A percentile compares a stretch with the other conserved stretches of the same genome.
These are phyloP conservation scores for Tenthredo livida DNA, from an alignment of 2,888 invertebrate species.

Conservation along the genomic window DNA sequence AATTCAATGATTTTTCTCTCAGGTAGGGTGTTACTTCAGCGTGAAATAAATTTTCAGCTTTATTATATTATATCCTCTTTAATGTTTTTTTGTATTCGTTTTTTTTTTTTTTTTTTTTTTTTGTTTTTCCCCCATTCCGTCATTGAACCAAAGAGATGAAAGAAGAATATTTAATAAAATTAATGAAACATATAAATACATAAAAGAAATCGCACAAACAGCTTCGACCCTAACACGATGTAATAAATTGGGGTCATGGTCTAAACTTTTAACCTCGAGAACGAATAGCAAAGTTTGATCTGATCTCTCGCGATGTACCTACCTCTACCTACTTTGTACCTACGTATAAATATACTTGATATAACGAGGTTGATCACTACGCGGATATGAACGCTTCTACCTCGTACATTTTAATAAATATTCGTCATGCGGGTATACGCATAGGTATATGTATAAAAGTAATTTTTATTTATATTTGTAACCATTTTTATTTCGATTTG, in stretches of 20 bases:
- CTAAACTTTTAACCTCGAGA: constrained; percentile 19
- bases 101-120: neutral
- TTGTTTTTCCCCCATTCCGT: too few species aligned
- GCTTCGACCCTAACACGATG: neutral
- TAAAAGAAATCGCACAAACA: neutral
- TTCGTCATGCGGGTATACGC: neutral
- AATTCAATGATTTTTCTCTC: constrained; percentile 3
- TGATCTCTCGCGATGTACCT: neutral
- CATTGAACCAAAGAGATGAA: too few species aligned
- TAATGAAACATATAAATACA: neutral
- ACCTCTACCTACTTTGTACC: neutral
- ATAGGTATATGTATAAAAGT: neutral
- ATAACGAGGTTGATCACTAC: neutral
- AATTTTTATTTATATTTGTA: neutral
- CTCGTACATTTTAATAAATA: neutral
- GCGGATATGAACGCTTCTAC: neutral
- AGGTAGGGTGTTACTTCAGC: neutral
- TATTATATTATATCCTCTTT: constrained; percentile 3
- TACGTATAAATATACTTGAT: neutral
- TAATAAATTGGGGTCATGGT: constrained; percentile 18
- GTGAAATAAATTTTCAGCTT: constrained; percentile 3
- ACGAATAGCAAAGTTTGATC: constrained; percentile 3
- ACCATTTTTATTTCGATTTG: neutral
- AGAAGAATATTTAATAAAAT: neutral
- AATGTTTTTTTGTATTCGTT: neutral